Evolutionary conservation across 2,113 vertebrate species (phyloP), one percentile per base, ranked within the genome.

Genomic region (Pluvialis apricaria): DNA sequence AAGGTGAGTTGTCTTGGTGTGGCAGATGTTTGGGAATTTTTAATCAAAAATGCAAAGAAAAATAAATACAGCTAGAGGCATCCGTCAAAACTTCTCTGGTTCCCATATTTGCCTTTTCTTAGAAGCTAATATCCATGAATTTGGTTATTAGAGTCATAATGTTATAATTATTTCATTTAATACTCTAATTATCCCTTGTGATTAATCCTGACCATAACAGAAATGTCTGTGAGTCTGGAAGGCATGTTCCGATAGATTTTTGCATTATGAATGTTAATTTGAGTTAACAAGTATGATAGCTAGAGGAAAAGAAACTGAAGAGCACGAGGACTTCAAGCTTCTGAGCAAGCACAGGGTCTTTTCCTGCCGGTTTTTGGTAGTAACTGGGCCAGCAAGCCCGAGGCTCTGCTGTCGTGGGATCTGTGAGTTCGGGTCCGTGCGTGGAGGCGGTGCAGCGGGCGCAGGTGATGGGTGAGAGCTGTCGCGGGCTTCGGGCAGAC

Each of bases 161-260:
- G 94, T 96, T 96, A 86, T 93, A 94, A 96, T 96, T 94, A 96
- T 95, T 97, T 95, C 90, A 95, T 96, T 97, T 95, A 97, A 93
- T 96, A 94, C 87, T 84, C 95, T 96, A 95, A 96, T 97, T 97
- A 95, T 94, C 91, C 94, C 92, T 90, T 88, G 91, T 92, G 92
- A 96, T 96, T 97, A 97, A 96, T 97, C 93, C 94, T 96, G 96
- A 73, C 95, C 95, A 88, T 69, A 89, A 49, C 88, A 96, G 87
- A 71, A 60, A 95, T 75, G 82, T 64, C 84, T 97, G 78, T 78
- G 91, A 79, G 91, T 90, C 96, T 96, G 87, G 94, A 78, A 93
- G 97, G 96, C 94, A 96, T 82, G 91, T 96, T 96, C 91, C 89
- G 65, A 86, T 90, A 72, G 87, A 58, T 91, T 94, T 94, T 54